phyloP scores from a whole-genome alignment of 2,888 invertebrate genomes.

The Orthonychiurus folsomi region DNA sequence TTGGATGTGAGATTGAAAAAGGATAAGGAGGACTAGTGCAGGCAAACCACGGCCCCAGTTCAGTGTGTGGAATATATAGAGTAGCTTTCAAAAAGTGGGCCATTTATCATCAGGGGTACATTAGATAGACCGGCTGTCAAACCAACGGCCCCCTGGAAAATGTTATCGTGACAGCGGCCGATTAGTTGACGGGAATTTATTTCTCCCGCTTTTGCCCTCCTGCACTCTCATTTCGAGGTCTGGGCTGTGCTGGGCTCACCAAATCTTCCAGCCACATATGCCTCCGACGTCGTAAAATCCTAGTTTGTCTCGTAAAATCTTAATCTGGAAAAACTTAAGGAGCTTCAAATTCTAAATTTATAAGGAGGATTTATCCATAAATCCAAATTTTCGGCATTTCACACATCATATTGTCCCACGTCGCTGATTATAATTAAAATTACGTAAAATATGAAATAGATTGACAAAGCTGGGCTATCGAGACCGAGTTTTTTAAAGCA shows the following conservation, averaged over 20 bases:
- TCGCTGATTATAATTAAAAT: no score
- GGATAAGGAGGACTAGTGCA: neutral
- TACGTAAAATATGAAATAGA: no score
- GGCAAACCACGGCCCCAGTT: neutral
- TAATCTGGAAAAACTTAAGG: no score
- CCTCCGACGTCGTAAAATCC: no score
- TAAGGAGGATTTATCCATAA: no score
- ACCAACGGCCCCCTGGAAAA: conserved; percentile 34
- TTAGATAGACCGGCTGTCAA: conserved; percentile 33
- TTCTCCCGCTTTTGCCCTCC: conserved; percentile 23
- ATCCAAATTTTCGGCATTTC: no score
- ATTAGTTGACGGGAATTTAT: conserved; percentile 34
- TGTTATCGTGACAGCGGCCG: conserved; percentile 32
- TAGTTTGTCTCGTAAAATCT: no score
- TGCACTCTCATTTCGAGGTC: neutral
- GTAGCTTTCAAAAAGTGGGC: conserved; percentile 26
- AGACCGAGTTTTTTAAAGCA: no score
- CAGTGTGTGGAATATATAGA: conserved; percentile 18
- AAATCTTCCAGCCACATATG: neutral
- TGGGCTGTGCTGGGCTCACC: conserved; percentile 10
- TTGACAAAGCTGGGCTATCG: no score
- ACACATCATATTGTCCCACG: no score
- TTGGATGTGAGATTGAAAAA: conserved; percentile 3
- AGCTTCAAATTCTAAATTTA: no score
- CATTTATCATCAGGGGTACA: conserved; percentile 31